These are phyloP conservation scores for Poecilus cupreus DNA, from an alignment of 2,888 invertebrate genomes.

Conservation along the genomic window DNA sequence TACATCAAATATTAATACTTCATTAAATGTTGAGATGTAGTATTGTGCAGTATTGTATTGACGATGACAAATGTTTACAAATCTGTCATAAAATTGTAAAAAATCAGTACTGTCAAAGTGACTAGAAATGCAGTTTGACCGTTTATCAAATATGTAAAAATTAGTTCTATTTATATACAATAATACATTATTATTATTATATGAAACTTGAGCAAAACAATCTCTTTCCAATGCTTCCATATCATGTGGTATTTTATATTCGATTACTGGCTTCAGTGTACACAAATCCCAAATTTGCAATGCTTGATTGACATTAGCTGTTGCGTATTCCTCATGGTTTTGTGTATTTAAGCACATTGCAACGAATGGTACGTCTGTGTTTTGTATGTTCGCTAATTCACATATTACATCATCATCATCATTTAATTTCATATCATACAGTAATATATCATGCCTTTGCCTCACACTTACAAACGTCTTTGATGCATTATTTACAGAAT, in stretches of 20 bases:
- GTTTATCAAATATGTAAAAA: slow-evolving; percentile 73
- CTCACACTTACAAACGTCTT: slow-evolving; percentile 69
- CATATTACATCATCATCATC: slow-evolving; percentile 65
- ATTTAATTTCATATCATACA: slow-evolving; percentile 69
- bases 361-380: slow-evolving; percentile 71
- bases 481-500: background rate
- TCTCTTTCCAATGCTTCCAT: slow-evolving; percentile 66
- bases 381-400: slow-evolving; percentile 70
- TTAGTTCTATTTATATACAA: slow-evolving; percentile 69
- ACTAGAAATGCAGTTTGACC: slow-evolving; percentile 68
- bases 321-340: slow-evolving; percentile 70
- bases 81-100: slow-evolving; percentile 2
- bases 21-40: slow-evolving; percentile 31
- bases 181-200: slow-evolving; percentile 70
- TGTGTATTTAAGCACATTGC: slow-evolving; percentile 72
- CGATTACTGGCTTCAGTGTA: slow-evolving; percentile 7
- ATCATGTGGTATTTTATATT: background rate
- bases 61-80: slow-evolving; percentile 19
- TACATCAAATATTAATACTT: slow-evolving; percentile 19
- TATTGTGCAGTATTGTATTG: slow-evolving; percentile 23
- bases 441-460: slow-evolving; percentile 70
- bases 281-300: slow-evolving; percentile 67
- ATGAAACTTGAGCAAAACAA: slow-evolving; percentile 73
- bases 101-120: slow-evolving; percentile 70
- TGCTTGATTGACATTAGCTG: slow-evolving; percentile 69